Conservation (phyloP, 2,113 vertebrate species). For the Toxostoma redivivum region DNA sequence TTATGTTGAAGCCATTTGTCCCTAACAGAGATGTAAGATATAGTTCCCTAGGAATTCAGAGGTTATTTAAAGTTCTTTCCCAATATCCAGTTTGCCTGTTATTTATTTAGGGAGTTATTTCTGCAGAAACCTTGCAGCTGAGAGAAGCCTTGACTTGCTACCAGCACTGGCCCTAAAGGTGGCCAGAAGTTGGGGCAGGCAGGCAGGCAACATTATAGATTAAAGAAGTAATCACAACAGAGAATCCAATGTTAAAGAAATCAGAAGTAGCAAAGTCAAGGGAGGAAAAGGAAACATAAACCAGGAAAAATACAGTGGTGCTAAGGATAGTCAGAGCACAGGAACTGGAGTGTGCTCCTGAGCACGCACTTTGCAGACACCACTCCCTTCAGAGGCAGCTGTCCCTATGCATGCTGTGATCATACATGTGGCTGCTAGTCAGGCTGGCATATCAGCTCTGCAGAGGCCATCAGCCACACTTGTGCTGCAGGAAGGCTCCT, state of each 20-base stretch:
- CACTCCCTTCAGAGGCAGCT: too few species aligned
- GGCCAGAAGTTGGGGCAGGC: not conserved
- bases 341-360: not conserved
- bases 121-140: not conserved
- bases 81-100: constrained; percentile 60
- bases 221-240: constrained; percentile 49
- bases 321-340: not conserved
- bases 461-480: too few species aligned
- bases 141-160: constrained; percentile 22
- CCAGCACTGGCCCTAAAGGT: not conserved
- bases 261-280: not conserved
- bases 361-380: not conserved
- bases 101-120: constrained; percentile 59
- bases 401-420: too few species aligned
- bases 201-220: not conserved
- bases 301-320: not conserved
- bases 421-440: too few species aligned
- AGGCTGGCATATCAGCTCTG: too few species aligned
- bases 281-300: constrained; percentile 19
- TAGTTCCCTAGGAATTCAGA: constrained; percentile 53
- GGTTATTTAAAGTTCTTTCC: constrained; percentile 66
- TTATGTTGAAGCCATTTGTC: constrained; percentile 21
- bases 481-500: too few species aligned
- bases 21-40: constrained; percentile 31
- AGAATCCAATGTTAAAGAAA: constrained; percentile 49